phyloP scores from a whole-genome alignment of 2,797 vertebrate species.

The Euthynnus affinis region DNA sequence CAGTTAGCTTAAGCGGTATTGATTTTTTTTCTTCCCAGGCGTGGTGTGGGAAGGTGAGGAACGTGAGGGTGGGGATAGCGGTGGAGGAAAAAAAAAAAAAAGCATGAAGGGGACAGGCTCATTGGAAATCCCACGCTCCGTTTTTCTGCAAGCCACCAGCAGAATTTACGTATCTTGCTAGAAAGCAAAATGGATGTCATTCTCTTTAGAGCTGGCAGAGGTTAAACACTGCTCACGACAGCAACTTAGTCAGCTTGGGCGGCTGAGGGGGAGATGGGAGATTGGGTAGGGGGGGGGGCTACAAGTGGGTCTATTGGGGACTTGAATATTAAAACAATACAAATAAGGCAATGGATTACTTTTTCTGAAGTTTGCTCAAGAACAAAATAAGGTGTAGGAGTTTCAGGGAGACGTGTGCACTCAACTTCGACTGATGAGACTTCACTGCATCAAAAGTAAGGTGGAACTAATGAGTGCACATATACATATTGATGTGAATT shows the following conservation, averaged over 20 bases:
- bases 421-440: conserved; percentile 62
- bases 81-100: conserved; percentile 29
- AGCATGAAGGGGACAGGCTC: conserved; percentile 35
- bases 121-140: conserved; percentile 33
- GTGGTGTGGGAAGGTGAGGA: conserved; percentile 44
- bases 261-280: conserved; percentile 23
- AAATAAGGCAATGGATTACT: conserved; percentile 59
- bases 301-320: conserved; percentile 41
- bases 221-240: conserved; percentile 64
- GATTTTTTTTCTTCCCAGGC: conserved; percentile 59
- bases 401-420: conserved; percentile 36
- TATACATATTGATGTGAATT: conserved; percentile 42
- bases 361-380: conserved; percentile 41
- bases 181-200: conserved; percentile 50
- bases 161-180: conserved; percentile 53
- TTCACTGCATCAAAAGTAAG: conserved; percentile 51
- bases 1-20: conserved; percentile 73
- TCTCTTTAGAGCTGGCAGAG: conserved; percentile 46
- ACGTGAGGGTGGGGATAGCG: conserved; percentile 21
- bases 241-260: conserved; percentile 41
- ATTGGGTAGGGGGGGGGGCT: background rate
- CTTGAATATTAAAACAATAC: conserved; percentile 59
- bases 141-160: conserved; percentile 63
- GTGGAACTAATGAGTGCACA: conserved; percentile 55
- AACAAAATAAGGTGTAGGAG: conserved; percentile 58